These are phyloP conservation scores for Ophioderma brevispina DNA, from an alignment of 35 echinoderm and acorn worm genomes.

Conservation along the genomic window DNA sequence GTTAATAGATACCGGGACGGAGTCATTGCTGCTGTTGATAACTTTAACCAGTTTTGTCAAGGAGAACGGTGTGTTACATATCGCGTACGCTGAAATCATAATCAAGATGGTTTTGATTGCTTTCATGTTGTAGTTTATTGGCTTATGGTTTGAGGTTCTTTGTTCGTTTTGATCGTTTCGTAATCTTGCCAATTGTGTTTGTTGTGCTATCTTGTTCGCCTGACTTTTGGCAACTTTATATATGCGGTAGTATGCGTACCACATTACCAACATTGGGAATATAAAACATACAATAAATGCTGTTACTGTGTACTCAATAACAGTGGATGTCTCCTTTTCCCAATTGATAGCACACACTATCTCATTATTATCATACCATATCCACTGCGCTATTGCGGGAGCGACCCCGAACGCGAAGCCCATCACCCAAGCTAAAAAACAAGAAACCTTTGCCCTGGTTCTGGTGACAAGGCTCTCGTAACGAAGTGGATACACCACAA, in stretches of 20 bases:
- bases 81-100: constrained; percentile 71
- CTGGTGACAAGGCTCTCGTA: constrained; percentile 49
- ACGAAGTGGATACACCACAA: constrained; percentile 74
- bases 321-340: constrained; percentile 44
- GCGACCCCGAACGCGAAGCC: constrained; percentile 65
- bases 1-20: constrained; percentile 64
- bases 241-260: constrained; percentile 60
- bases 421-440: constrained; percentile 30
- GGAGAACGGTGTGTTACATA: constrained; percentile 87
- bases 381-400: constrained; percentile 48
- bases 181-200: background rate
- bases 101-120: constrained; percentile 72
- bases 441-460: constrained; percentile 23
- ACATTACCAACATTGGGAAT: constrained; percentile 66
- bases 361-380: constrained; percentile 75
- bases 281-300: constrained; percentile 83
- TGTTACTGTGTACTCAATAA: constrained; percentile 59
- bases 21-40: constrained; percentile 56
- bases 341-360: constrained; percentile 90
- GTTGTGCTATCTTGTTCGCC: constrained; percentile 37
- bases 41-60: constrained; percentile 88
- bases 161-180: background rate
- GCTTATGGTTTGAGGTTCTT: background rate
- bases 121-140: constrained; percentile 22
- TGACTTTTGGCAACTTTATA: constrained; percentile 73